A percentile compares a stretch with the other conserved stretches of the same genome.
phyloP scores from a whole-genome alignment of 1,140 invertebrate genomes.

The Thaumatotibia leucotreta region DNA sequence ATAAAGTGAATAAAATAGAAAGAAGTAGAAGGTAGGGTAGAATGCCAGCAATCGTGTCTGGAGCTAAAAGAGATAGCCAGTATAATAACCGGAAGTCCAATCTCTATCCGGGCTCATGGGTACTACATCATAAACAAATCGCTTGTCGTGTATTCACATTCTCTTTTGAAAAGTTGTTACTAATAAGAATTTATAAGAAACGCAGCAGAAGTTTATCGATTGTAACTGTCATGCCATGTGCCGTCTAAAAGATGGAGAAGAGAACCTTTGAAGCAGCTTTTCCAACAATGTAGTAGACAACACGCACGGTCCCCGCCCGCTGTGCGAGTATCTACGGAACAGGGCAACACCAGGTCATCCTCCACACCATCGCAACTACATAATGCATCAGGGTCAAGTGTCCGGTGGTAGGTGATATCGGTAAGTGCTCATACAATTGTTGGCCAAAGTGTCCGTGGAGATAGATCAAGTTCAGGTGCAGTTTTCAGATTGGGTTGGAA shows the following conservation, averaged over 20 bases:
- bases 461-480: neutral
- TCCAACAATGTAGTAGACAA: conserved; percentile 76
- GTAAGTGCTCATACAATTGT: neutral
- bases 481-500: neutral
- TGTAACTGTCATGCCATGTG: conserved; percentile 75
- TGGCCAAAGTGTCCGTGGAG: neutral
- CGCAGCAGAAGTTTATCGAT: conserved; percentile 73
- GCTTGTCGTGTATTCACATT: conserved; percentile 71
- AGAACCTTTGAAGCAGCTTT: conserved; percentile 76
- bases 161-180: conserved; percentile 61
- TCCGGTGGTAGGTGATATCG: neutral
- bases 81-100: conserved; percentile 54
- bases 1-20: conserved; percentile 68
- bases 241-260: conserved; percentile 73
- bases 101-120: conserved; percentile 53
- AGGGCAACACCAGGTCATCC: conserved; percentile 69
- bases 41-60: conserved; percentile 67
- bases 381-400: neutral
- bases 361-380: conserved; percentile 51
- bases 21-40: conserved; percentile 65
- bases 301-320: conserved; percentile 70
- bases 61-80: conserved; percentile 63
- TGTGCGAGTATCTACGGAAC: conserved; percentile 74
- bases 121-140: conserved; percentile 52
- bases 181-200: conserved; percentile 73